These are phyloP conservation scores for Tetrapedia diversipes DNA, from an alignment of 2,888 invertebrate species.

Conservation along the genomic window DNA sequence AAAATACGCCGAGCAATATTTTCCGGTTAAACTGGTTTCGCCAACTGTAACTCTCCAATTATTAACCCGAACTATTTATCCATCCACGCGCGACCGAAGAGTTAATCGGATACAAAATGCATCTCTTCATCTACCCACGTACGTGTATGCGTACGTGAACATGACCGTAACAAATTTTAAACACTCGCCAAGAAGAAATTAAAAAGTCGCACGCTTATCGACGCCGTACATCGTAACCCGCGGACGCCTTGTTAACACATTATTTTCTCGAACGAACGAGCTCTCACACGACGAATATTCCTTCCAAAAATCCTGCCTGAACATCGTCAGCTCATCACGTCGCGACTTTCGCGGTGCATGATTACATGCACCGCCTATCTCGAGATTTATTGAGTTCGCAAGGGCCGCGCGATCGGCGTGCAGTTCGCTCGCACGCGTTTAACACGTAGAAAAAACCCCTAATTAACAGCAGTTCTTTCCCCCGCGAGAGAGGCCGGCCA, in stretches of 20 bases:
- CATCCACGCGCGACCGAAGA: too few species aligned
- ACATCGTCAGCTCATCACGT: background rate
- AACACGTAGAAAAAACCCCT: constrained; percentile 28
- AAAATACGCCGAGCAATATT: too few species aligned
- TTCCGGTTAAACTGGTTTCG: too few species aligned
- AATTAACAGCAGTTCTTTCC: constrained; percentile 28
- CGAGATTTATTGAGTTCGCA: constrained; percentile 20
- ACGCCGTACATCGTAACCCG: background rate
- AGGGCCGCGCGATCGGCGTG: background rate
- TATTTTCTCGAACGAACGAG: background rate
- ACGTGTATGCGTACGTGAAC: too few species aligned
- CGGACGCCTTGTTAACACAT: background rate
- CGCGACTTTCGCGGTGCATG: background rate
- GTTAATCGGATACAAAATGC: too few species aligned
- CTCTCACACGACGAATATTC: constrained; percentile 7
- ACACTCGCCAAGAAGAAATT: too few species aligned
- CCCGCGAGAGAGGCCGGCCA: background rate
- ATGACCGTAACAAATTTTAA: too few species aligned
- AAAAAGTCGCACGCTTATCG: background rate
- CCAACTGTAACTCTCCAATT: too few species aligned
- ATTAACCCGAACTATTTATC: too few species aligned
- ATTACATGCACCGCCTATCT: background rate
- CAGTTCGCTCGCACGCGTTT: background rate
- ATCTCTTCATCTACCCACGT: too few species aligned
- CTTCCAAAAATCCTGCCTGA: background rate